Base-by-base conservation (phyloP, 2,888 invertebrate genomes). In the Myopa testacea region DNA sequence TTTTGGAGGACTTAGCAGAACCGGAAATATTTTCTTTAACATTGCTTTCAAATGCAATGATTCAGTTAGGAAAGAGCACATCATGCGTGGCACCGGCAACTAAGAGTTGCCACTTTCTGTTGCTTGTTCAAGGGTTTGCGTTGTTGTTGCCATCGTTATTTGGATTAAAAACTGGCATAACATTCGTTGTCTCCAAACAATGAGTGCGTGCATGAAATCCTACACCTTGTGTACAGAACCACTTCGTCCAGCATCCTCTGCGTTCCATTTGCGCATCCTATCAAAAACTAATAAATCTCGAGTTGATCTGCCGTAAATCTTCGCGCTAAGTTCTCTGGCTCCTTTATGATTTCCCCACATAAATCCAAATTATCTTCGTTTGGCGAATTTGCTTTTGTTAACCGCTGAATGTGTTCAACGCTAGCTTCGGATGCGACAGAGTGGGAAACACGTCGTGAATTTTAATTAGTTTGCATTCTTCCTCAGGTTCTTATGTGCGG, bases 201-300 rank as follows among this genome's bases (percentile, higher is more conserved):
- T n/a, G 50, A 26, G 50, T 19, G 69, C 16, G 26, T 26, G 68
- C 69, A 19, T 16, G 8, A 6, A 14, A 12, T 10, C 26, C 26
- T 26, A 71, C 45, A 10, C 58, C 58, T 58, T 4, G n/a, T 34
- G 26, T 26, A 26, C 26, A 26, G 26, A 26, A 70, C n/a, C 10
- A 52, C n/a, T 4, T 40, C 63, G 16, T 40, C 34, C 68, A 14
- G 55, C 37, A 58, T 67, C 34, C 67, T 55, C 38, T 58, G 62
- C 62, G 58, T 77, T 81, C 77, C 80, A 82, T 81, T 81, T 82
- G 83, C 80, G 73, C 82, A 81, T 80, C 78, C 85, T 87, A 87
- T 87, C 87, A 86, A 84, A 87, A 87, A 83, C 87, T 84, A 87
- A 87, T 87, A 87, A 87, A 87, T 87, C 86, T 87, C 83, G 79